phyloP scores from a whole-genome alignment of 2,113 vertebrate genomes.

The Megaleporinus macrocephalus region DNA sequence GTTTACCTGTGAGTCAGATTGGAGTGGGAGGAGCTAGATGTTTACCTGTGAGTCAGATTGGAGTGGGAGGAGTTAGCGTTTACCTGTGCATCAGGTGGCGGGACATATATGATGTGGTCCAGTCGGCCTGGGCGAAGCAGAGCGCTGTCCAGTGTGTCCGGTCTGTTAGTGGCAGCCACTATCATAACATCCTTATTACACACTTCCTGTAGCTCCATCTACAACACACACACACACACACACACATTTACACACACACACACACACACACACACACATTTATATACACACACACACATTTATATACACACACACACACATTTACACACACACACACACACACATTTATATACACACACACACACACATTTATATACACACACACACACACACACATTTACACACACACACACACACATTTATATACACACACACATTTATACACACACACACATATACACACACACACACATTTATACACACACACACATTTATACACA shows the following conservation, averaged over 20 bases:
- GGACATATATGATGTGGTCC: conserved; percentile 90
- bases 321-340: background rate
- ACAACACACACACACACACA: conserved; percentile 26
- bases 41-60: background rate
- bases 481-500: no score
- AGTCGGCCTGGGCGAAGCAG: conserved; percentile 92
- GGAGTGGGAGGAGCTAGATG: background rate
- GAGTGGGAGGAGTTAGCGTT: background rate
- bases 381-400: no score
- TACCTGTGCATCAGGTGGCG: conserved; percentile 76
- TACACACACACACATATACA: no score
- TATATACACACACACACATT: no score
- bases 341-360: background rate
- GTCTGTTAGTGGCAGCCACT: conserved; percentile 93
- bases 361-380: no score
- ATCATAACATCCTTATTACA: conserved; percentile 87
- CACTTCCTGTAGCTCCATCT: conserved; percentile 85
- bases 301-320: background rate
- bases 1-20: no score
- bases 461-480: no score
- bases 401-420: no score
- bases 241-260: background rate
- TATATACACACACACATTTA: no score
- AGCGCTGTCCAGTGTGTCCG: conserved; percentile 89
- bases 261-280: background rate